Base-by-base conservation (phyloP, 2,113 vertebrate species). In the Muntiacus muntjak region DNA sequence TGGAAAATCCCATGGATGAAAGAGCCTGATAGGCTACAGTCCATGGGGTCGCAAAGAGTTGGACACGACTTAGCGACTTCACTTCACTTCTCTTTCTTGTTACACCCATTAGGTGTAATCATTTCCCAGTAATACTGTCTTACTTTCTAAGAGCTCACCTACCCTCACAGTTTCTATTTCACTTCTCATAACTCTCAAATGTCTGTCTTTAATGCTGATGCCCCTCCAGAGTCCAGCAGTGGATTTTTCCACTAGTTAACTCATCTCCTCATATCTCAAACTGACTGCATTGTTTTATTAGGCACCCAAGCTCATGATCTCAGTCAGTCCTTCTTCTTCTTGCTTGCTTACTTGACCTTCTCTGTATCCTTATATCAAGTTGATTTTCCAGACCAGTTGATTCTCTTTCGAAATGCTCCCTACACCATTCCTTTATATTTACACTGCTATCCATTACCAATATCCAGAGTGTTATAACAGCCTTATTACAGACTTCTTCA, bases 171-270 rank as follows among this genome's bases (percentile, higher is more conserved):
- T 64, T 78, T 85, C 28, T 50, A 25, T 78, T 85, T 96, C 55
- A 89, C 62, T 96, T 45, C 91, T 78, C 4, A 40, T 54, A 89
- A 78, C 64, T 78, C 57, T 96, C 33, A 91, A 26, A 81, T 94
- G 57, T 86, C n/a, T 74, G 2, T 88, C 40, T 89, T 85, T 93
- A 89, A 47, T 33, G 15, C 86, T 89, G 64, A 85, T 7, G 84
- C 62, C 64, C 55, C 23, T 47, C 78, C 26, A 86, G 45, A 79
- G 83, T n/a, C 79, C 5, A 64, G 40, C 19, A 67, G 40, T 85
- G 55, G 55, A 50, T 64, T 64, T 64, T 85, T 67, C 40, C 43
- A 89, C 9, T 47, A 40, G 36, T 67, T 64, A 86, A 90, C 25
- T 62, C 12, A 62, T 36, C 40, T 89, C 28, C 45, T 85, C 12